Conservation (phyloP, 2,888 invertebrate species). For the Leucozona laternaria region DNA sequence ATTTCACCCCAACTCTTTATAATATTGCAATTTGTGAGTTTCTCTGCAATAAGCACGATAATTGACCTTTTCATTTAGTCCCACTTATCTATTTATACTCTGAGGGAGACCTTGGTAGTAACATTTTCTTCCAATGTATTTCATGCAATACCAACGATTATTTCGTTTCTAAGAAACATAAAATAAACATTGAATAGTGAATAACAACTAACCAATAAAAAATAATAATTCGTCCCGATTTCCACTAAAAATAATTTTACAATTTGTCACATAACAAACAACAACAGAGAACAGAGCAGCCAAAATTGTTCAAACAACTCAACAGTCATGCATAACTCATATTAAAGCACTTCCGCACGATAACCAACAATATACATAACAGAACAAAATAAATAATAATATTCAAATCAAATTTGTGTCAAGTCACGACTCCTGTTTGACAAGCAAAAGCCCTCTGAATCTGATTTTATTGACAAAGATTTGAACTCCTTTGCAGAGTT, state of each 20-base stretch:
- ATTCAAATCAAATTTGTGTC: slow-evolving; percentile 73
- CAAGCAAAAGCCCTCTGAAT: slow-evolving; percentile 36
- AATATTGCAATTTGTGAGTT: too few relatives aligned
- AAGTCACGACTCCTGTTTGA: slow-evolving; percentile 64
- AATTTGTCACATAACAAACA: slow-evolving; percentile 3
- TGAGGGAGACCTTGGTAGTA: too few relatives aligned
- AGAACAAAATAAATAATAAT: slow-evolving; percentile 38
- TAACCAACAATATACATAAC: not conserved
- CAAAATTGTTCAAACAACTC: slow-evolving; percentile 44
- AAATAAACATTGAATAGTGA: not conserved
- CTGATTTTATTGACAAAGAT: slow-evolving; percentile 8
- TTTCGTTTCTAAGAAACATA: not conserved
- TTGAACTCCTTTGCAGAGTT: not conserved
- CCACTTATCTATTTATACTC: too few relatives aligned
- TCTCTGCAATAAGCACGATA: too few relatives aligned
- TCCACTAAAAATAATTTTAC: not conserved
- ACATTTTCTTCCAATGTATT: too few relatives aligned
- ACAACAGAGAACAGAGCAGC: not conserved
- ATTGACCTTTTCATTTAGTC: too few relatives aligned
- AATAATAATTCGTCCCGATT: not conserved
- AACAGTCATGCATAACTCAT: slow-evolving; percentile 39
- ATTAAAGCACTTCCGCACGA: slow-evolving; percentile 13
- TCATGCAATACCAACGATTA: too few relatives aligned
- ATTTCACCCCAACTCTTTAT: too few relatives aligned
- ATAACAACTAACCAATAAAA: not conserved